A percentile compares a stretch with the other conserved stretches of the same genome.
Evolutionary conservation across 2,113 vertebrate genomes (phyloP).

Genomic region (Natator depressus): DNA sequence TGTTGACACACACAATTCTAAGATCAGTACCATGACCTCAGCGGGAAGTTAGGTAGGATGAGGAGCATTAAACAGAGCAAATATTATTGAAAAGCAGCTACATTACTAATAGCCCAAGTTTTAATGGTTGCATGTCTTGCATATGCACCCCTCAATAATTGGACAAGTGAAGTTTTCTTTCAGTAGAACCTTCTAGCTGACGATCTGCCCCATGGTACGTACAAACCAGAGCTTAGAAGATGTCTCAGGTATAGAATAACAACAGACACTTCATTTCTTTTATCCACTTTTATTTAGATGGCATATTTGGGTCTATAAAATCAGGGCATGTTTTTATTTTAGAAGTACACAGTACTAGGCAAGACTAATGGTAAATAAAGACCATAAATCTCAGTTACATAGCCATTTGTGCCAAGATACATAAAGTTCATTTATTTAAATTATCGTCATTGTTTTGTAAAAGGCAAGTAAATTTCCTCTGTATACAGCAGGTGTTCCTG

Average conservation of each 20-base stretch:
- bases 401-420: constrained; percentile 37
- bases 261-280: background rate
- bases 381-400: constrained; percentile 46
- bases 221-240: background rate
- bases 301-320: background rate
- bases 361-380: constrained; percentile 38
- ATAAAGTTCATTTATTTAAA: constrained; percentile 63
- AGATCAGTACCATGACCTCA: background rate
- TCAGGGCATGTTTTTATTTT: constrained; percentile 8
- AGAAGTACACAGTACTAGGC: background rate
- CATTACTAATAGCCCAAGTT: background rate
- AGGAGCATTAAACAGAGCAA: background rate
- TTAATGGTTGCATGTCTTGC: background rate
- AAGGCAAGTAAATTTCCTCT: constrained; percentile 55
- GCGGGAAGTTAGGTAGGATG: background rate
- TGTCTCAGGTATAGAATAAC: background rate
- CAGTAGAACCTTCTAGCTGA: fast-evolving
- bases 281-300: background rate
- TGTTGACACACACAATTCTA: background rate
- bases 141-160: background rate
- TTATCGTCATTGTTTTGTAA: constrained; percentile 60
- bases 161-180: fast-evolving
- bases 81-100: background rate
- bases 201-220: background rate
- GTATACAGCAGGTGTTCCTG: constrained; percentile 44